Conservation (phyloP, 1,140 invertebrate species). For the Octopus sinensis region DNA sequence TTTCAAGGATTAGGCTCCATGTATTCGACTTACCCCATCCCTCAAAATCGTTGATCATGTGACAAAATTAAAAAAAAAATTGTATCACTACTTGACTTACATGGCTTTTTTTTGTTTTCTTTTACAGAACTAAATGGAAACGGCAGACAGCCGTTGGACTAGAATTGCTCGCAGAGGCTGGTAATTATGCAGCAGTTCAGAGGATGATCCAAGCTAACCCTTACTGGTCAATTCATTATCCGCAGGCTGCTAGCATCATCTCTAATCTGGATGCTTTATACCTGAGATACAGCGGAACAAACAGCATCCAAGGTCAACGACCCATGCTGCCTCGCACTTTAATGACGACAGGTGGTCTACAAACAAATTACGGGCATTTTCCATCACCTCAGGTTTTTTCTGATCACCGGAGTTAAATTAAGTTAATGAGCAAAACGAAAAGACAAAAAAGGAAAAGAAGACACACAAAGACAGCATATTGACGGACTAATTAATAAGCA, state of each 20-base stretch:
- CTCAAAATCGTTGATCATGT: neutral
- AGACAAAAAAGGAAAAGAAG: neutral
- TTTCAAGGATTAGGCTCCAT: no score
- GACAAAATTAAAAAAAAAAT: neutral
- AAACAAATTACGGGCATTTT: neutral
- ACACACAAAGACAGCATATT: neutral
- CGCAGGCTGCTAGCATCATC: constrained; percentile 50
- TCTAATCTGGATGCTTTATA: constrained; percentile 55
- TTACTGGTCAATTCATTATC: constrained; percentile 64
- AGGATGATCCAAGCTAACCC: constrained; percentile 76
- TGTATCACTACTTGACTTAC: neutral
- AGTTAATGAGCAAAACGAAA: neutral
- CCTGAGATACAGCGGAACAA: constrained; percentile 54
- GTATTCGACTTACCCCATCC: no score
- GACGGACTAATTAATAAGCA: neutral
- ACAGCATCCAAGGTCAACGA: neutral
- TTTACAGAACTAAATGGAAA: constrained; percentile 97
- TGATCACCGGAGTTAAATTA: neutral
- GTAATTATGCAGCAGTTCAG: constrained; percentile 95
- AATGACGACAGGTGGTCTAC: neutral
- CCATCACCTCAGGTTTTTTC: constrained; percentile 1
- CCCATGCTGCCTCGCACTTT: constrained; percentile 2
- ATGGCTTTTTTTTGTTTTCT: constrained; percentile 51
- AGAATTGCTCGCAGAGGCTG: constrained; percentile 92
- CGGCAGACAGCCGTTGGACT: constrained; percentile 94